Percentiles rank a stretch among this genome's conserved stretches.
phyloP scores from a whole-genome alignment of 1,140 invertebrate genomes.

The Hyphantria cunea region DNA sequence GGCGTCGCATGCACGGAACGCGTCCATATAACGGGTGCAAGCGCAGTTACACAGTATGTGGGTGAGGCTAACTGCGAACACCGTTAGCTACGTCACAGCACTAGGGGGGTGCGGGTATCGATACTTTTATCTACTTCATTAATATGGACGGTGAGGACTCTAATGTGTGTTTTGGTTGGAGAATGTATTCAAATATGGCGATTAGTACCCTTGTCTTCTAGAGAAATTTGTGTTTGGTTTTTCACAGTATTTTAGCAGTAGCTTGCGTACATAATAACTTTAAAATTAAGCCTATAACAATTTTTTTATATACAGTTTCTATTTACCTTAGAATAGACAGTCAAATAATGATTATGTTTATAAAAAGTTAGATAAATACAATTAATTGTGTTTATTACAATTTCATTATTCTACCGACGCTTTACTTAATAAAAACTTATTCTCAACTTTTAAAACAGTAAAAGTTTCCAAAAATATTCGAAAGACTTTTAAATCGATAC shows the following conservation, averaged over 20 bases:
- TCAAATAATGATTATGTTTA: too few species aligned
- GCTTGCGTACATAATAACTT: too few species aligned
- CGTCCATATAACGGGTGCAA: constrained; percentile 62
- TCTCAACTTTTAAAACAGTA: too few species aligned
- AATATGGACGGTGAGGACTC: neutral
- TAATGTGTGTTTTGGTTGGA: neutral
- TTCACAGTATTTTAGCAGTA: neutral
- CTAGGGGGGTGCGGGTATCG: constrained; percentile 27
- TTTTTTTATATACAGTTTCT: too few species aligned
- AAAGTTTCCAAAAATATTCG: neutral
- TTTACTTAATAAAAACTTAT: too few species aligned
- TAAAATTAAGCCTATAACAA: too few species aligned
- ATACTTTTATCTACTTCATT: constrained; percentile 4
- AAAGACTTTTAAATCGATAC: constrained; percentile 29
- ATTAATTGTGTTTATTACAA: too few species aligned
- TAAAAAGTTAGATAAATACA: too few species aligned
- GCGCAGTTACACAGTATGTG: constrained; percentile 73
- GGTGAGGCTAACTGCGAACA: constrained; percentile 68
- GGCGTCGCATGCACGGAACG: constrained; percentile 52
- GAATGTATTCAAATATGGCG: neutral
- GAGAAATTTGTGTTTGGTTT: neutral
- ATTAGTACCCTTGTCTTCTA: neutral
- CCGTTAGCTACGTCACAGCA: constrained; percentile 68
- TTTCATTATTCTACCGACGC: too few species aligned
- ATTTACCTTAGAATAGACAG: too few species aligned